A percentile compares a stretch with the other conserved stretches of the same genome.
Evolutionary conservation across 37 sponge, comb jelly and placozoan genomes (phyloP).

Genomic region (Axinella damicornis): DNA sequence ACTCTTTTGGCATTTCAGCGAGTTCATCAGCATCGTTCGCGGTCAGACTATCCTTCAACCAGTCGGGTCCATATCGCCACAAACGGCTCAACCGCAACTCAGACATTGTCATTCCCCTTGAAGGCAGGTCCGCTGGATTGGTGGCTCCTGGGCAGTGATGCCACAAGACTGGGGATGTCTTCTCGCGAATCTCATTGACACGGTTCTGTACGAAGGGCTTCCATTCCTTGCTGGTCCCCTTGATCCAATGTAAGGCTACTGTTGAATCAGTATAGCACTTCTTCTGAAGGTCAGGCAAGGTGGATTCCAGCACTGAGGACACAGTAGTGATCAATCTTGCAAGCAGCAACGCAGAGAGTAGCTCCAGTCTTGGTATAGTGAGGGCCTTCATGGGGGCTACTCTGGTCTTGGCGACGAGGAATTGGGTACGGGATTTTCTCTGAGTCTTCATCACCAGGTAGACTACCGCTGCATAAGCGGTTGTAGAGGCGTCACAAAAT

Average conservation of each 20-base stretch:
- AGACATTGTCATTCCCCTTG: slow-evolving; percentile 26
- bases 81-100: slow-evolving; percentile 2
- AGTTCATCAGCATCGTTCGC: not conserved
- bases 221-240: slow-evolving; percentile 6
- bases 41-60: not conserved
- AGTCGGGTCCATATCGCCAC: slow-evolving; percentile 37
- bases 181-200: slow-evolving; percentile 29
- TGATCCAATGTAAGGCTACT: slow-evolving; percentile 36
- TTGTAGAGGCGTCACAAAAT: slow-evolving; percentile 33
- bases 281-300: not conserved
- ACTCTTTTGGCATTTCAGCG: slow-evolving; percentile 25
- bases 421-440: not conserved
- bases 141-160: slow-evolving; percentile 2
- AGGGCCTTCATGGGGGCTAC: slow-evolving; percentile 29
- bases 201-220: slow-evolving; percentile 29
- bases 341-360: slow-evolving; percentile 39
- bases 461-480: slow-evolving; percentile 46
- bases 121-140: slow-evolving; percentile 26
- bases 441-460: slow-evolving; percentile 9
- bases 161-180: not conserved
- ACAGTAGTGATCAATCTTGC: slow-evolving; percentile 26
- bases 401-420: slow-evolving; percentile 35
- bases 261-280: slow-evolving; percentile 24
- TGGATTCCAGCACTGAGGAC: not conserved
- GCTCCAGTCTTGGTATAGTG: slow-evolving; percentile 45